Evolutionary conservation across 2,888 invertebrate species (phyloP), one percentile per base, ranked within the genome.

Genomic region (Sisyra nigra): DNA sequence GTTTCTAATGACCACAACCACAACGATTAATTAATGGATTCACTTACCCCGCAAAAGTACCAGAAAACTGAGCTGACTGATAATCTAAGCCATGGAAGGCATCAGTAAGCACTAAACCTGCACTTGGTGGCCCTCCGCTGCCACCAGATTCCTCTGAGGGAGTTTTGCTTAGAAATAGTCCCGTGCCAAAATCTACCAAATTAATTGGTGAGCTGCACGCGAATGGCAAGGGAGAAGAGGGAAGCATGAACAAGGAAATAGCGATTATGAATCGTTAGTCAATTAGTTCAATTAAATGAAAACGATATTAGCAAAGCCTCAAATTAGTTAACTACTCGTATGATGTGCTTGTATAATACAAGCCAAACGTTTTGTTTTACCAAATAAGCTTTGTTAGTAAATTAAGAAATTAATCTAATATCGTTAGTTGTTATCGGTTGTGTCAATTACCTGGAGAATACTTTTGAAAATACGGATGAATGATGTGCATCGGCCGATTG

Each of bases 141-240:
- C 73, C 72, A 62, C 81, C 81, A 65, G 77, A 76, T 70, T 87
- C 87, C 71, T 88, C 88, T 63, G 86, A 86, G 60, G 87, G 87
- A 58, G 87, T 88, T 72, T 87, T 87, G 74, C 81, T 85, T 66
- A 79, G 72, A 74, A 92, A 89, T 65, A 91, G 75, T 67, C 91
- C 91, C 59, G 88, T 85, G 66, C 92, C 88, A 70, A 93, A 86
- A 76, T 92, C 92, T 67, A 91, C 91, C 74, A 93, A 76, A 74
- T 87, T 87, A 71, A 88, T 87, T 60, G 88, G 88, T 60, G 88
- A 88, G 70, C 87, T 87, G 63, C 57, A n/a, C n/a, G 34, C 14
- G 11, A 34, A 34, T 34, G 34, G 11, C 14, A 34, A 34, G 34
- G 13, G 34, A n/a, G 11, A 34, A 34, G 11, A 14, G 34, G 34